Base-by-base conservation (phyloP, 2,797 vertebrate species). In the Syndactyla subalaris region DNA sequence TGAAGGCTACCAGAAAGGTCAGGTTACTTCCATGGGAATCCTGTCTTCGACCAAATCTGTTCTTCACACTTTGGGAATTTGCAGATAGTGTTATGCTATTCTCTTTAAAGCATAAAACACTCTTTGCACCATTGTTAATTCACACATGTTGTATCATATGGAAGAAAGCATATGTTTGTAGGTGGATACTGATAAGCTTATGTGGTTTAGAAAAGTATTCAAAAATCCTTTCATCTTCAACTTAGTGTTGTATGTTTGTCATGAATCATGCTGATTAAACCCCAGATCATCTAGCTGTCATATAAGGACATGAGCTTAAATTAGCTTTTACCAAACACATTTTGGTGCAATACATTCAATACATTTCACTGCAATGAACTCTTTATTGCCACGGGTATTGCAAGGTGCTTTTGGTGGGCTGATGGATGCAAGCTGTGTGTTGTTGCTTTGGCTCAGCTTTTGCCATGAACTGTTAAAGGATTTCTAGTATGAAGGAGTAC, bases 161-260 rank as follows among this genome's bases (percentile, higher is more conserved):
- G 87, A 78, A 51, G 85, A 77, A 84, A 71, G 34, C 75, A 74
- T 72, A 58, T 90, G 62, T 49, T 82, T 93, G 94, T 90, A 79
- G 91, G 91, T 85, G 82, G 92, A 29, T 78, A 36, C 32, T 55
- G 61, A 58, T 88, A 73, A 68, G 21, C 29, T 66, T 81, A 6
- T 19, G 9, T 52, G 73, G 30, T 63, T 82, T 71, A 36, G 51
- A 32, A 36, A 90, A 90, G 8, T 39, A 49, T 85, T 86, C 16
- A 38, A 43, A 76, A 79, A 61, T 38, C 24, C 14, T 70, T 83
- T 85, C 30, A 21, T 78, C 48, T 71, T 88, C 41, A 85, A 59
- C 63, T 74, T 85, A 36, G 13, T 10, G 12, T 48, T 68, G 18
- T 1, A 0, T 34, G 29, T 65, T 91, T 81, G 76, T 43, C 16